Evolutionary conservation across 1,140 invertebrate genomes (phyloP), one percentile per base, ranked within the genome.

Genomic region (Onthophagus taurus): DNA sequence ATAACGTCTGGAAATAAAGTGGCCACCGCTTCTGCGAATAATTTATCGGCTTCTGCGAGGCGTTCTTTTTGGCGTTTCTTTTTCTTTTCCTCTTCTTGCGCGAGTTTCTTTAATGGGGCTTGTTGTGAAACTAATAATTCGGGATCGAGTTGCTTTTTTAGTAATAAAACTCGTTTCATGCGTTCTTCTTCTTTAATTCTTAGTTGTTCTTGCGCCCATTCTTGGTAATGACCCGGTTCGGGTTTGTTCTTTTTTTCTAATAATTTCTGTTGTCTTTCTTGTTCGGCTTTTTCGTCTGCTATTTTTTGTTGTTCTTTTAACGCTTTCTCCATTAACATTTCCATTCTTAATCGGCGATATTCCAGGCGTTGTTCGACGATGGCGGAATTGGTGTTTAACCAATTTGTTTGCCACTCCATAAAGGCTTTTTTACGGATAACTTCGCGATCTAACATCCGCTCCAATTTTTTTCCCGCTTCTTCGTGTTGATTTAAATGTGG

Each of bases 91-190:
- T 62, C 53, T 14, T 67, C 60, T 20, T 35, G 24, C 20, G 64
- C 42, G 18, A 71, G 44, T 42, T 58, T 63, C 11, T 66, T 42
- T 29, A 72, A 29, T 2, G 70, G 70, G 9, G 57, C 60, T 19
- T 64, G 57, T 26, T 66, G 58, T 19, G 46, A 64, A 20, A 71
- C 58, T 7, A 73, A 46, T n/a, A 66, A 59, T 33, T 71, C 64
- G n/a, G 61, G 60, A 14, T 64, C 55, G 3, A 72, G 39, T 3
- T 68, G 65, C 38, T 72, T 72, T 43, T 66, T 69, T 12, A 58
- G 58, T 3, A 72, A 51, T 14, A 72, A 61, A 9, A 64, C 57
- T 20, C 56, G 54, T 35, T 67, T 67, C 61, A 74, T 71, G n/a
- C 65, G 58, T 19, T 62, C 57, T 44, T 69, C 48, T 46, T 71